Evolutionary conservation across 2,113 vertebrate species (phyloP).

Genomic region (Pelecanoides urinatrix): DNA sequence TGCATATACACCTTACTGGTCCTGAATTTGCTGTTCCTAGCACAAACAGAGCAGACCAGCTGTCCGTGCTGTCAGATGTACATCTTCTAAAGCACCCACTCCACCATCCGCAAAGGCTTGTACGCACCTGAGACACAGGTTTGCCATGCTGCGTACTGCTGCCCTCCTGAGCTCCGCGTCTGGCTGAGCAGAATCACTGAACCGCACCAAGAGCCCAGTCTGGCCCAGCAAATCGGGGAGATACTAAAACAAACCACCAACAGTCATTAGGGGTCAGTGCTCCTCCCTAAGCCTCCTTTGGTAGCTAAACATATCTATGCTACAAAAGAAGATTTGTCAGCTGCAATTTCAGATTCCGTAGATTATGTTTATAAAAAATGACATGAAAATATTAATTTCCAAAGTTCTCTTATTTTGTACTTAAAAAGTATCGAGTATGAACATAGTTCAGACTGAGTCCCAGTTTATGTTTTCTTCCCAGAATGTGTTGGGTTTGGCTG

Average conservation of each 20-base stretch:
- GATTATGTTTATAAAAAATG: neutral
- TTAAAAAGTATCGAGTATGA: accelerated
- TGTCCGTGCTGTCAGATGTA: accelerated
- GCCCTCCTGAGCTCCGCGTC: constrained; percentile 83
- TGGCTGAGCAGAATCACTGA: constrained; percentile 76
- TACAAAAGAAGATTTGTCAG: neutral
- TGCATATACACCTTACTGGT: no score
- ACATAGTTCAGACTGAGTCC: neutral
- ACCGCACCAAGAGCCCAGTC: constrained; percentile 79
- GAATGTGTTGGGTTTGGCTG: no score
- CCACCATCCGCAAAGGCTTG: accelerated
- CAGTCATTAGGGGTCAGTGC: neutral
- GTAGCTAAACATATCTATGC: neutral
- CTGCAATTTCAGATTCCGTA: neutral
- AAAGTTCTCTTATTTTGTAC: neutral
- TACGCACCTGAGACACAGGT: constrained; percentile 87
- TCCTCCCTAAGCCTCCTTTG: neutral
- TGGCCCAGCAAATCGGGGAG: constrained; percentile 82
- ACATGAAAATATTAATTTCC: neutral
- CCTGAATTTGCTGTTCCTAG: neutral
- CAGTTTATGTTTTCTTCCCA: neutral
- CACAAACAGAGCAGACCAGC: neutral
- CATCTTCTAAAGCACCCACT: neutral
- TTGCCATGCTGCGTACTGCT: constrained; percentile 88
- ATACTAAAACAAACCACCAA: constrained; percentile 72